Base-by-base conservation (phyloP, 2,113 vertebrate genomes). In the Dolichotis patagonum region DNA sequence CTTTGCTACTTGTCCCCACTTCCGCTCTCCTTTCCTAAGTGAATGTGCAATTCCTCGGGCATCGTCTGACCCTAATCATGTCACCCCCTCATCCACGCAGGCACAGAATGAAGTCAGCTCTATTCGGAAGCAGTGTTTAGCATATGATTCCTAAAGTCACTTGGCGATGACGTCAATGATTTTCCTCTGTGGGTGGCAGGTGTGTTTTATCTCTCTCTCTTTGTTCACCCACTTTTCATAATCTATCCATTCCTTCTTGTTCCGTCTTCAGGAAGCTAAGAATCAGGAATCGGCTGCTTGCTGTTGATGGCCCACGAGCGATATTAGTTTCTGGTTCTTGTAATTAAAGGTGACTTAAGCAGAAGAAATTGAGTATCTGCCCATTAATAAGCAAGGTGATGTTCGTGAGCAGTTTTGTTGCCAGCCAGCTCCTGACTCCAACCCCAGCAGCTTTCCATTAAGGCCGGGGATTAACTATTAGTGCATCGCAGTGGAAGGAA, bases 401-500 rank as follows among this genome's bases (percentile, higher is more conserved):
- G 75, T 22, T 89, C 7, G 3, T 82, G 92, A 98, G 71, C 93
- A 62, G 85, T 52, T 63, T 96, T 14, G 0, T 62, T 13, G 88
- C 95, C 75, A 38, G 89, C 46, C 38, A 28, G 93, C 84, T 6
- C 96, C 91, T 81, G 43, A 5, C 82, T 96, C 89, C 88, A 95
- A 96, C 88, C 97, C 95, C 14, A 58, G 73, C 85, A 97, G 96
- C 78, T 62, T 95, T 35, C 95, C 77, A 95, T 97, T 98, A 97
- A 97, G 98, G 97, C 4, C 60, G 75, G 91, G 94, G 71, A 98
- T 96, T 97, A 98, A 96, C 98, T 89, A 82, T 98, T 86, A 98
- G 98, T 95, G 92, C 94, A 97, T 97, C 81, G 3, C 97, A 49
- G 93, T 96, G 95, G 97, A 98, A 98, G 95, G 97, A 96, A 96